Evolutionary conservation across 2,113 vertebrate genomes (phyloP).

Genomic region (Pangasianodon hypophthalmus): DNA sequence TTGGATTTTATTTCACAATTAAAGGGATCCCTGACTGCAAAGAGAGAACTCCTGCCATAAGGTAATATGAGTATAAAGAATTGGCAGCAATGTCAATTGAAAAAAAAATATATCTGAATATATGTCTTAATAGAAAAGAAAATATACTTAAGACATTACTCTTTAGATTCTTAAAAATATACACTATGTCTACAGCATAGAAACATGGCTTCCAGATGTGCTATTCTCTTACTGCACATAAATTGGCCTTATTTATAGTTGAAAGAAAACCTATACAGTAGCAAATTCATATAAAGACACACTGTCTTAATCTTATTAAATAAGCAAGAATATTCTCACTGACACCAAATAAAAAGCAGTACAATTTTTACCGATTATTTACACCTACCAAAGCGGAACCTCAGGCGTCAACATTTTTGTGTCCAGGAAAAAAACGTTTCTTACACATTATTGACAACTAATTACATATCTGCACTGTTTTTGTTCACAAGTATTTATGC

Average conservation of each 20-base stretch:
- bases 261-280: not conserved
- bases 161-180: constrained; percentile 22
- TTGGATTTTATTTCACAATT: not conserved
- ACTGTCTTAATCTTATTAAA: not conserved
- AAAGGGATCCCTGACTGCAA: not conserved
- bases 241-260: not conserved
- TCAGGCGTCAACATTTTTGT: not conserved
- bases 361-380: constrained; percentile 9
- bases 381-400: constrained; percentile 20
- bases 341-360: not conserved
- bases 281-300: constrained; percentile 20
- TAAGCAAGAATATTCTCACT: not conserved
- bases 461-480: constrained; percentile 20
- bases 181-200: constrained; percentile 15
- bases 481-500: not conserved
- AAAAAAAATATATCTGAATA: not conserved
- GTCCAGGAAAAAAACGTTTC: not conserved
- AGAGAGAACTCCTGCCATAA: not conserved
- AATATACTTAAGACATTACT: constrained; percentile 4
- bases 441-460: not conserved
- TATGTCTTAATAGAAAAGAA: constrained; percentile 14
- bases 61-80: constrained; percentile 13
- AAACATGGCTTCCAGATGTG: constrained; percentile 19
- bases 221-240: constrained; percentile 21
- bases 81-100: constrained; percentile 1